Base-by-base conservation (phyloP, 2,797 vertebrate species). In the Halcyon chelicuti region DNA sequence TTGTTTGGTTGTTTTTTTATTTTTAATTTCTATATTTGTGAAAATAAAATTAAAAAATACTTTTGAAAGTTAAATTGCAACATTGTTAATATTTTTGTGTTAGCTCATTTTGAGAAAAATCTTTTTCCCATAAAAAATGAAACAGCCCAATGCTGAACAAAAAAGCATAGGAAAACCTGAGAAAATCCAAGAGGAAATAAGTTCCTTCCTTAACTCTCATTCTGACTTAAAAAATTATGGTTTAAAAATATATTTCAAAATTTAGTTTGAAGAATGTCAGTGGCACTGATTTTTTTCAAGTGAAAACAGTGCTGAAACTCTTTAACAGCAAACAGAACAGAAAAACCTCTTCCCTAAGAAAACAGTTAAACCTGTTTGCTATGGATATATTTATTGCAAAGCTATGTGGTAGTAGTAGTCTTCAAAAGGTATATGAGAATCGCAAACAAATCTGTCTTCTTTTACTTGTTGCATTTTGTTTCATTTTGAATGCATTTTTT, bases 171-270 rank as follows among this genome's bases (percentile, higher is more conserved):
- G 2, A 72, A 88, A 86, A 12, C 10, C 26, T 42, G 42, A 42
- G 42, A 42, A 42, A 42, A 42, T 42, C 60, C 90, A 82, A 86
- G 18, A 91, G 55, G 58, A 94, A 95, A 70, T 42, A 65, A 60
- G 44, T 70, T 52, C 94, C 57, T 94, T 88, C 63, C 66, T 92
- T 85, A 87, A 76, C 17, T 86, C 63, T 87, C n/a, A 60, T 81
- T 91, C 51, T 62, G 44, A 42, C 52, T 68, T 88, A 62, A 74
- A 95, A 81, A 65, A 33, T 25, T 37, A 19, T 52, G 29, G 28
- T 68, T 95, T 77, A 47, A 81, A 93, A 93, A 66, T 44, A 26
- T 6, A 60, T 90, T 84, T 94, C 23, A 66, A 83, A 91, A 83
- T 83, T 58, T 31, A 86, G 22, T 72, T 92, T 83, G 21, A 91